Base-by-base conservation (phyloP, 2,888 invertebrate species). In the Agelastica alni region DNA sequence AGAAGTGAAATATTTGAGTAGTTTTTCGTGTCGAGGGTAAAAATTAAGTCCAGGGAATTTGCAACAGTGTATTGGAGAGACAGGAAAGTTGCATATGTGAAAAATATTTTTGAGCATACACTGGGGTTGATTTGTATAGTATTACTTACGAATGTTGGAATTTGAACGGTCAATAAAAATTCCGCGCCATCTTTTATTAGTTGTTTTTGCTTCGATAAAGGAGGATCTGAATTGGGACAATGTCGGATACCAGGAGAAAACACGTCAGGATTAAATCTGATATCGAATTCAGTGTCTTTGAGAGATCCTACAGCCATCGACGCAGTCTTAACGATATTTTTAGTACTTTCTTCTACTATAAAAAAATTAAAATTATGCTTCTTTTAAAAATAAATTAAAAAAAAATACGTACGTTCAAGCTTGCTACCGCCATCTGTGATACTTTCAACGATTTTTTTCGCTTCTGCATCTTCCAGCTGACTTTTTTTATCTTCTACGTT, bases 231-330 rank as follows among this genome's bases (percentile, higher is more conserved):
- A 85, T 13, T 86, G 64, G 89, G 86, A 12, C 85, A 83, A 79
- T 97, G 96, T 52, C 83, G 84, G 56, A 99, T 96, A 47, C 94
- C 94, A 1, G 93, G 91, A 6, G 97, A 97, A 79, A 92, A 98
- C 58, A 97, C 95, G 79, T 99, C 99, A 0, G 98, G 96, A 80
- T 99, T 99, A 79, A 99, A 99, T 58, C 96, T 86, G 61, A 99
- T 91, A 75, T 95, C 96, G 77, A 98, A 97, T 77, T 96, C 96
- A 0, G 93, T 89, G 65, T 96, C 96, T 75, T 93, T 93, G 4
- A 98, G 82, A 0, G 97, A 98, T 0, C 94, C 94, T 3, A 98
- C 96, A 16, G 94, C 91, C 4, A 86, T 81, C 4, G 96, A 93
- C 2, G 98, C 97, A 57, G 90, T 88, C 63, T 88, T 88, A 0